Percentiles rank a stretch among this genome's conserved stretches.
Evolutionary conservation across 2,888 invertebrate genomes (phyloP).

Genomic region (Diarsia brunnea): DNA sequence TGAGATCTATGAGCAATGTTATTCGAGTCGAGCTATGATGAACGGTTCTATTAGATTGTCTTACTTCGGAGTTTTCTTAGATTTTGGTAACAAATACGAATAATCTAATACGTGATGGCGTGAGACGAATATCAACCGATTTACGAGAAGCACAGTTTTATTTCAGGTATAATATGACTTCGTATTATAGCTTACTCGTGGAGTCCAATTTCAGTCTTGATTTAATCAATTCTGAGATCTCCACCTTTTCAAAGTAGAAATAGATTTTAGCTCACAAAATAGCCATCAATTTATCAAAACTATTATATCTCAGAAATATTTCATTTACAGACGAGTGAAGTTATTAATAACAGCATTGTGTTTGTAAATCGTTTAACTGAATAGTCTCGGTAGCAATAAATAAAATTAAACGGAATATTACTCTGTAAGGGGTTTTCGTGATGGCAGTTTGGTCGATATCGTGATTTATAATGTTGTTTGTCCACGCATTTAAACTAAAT

Average conservation of each 20-base stretch:
- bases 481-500: slow-evolving; percentile 69
- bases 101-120: slow-evolving; percentile 22
- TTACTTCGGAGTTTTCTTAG: slow-evolving; percentile 29
- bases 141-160: slow-evolving; percentile 8
- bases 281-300: slow-evolving; percentile 37
- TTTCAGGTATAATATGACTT: slow-evolving; percentile 17
- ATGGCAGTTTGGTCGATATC: slow-evolving; percentile 71
- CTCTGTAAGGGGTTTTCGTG: slow-evolving; percentile 73
- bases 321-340: slow-evolving; percentile 46
- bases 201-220: slow-evolving; percentile 27
- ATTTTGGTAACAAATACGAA: slow-evolving; percentile 22
- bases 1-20: slow-evolving; percentile 49
- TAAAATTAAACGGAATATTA: slow-evolving; percentile 76
- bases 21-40: slow-evolving; percentile 46
- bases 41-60: slow-evolving; percentile 44
- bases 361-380: slow-evolving; percentile 55
- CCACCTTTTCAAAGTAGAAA: slow-evolving; percentile 36
- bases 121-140: slow-evolving; percentile 23
- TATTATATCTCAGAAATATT: slow-evolving; percentile 48
- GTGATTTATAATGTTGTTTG: slow-evolving; percentile 75
- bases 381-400: slow-evolving; percentile 69
- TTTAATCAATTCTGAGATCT: slow-evolving; percentile 31
- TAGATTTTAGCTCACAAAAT: slow-evolving; percentile 39
- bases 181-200: slow-evolving; percentile 3
- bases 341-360: slow-evolving; percentile 59